phyloP scores from a whole-genome alignment of 2,888 invertebrate species.

The Cylloceria caligata region DNA sequence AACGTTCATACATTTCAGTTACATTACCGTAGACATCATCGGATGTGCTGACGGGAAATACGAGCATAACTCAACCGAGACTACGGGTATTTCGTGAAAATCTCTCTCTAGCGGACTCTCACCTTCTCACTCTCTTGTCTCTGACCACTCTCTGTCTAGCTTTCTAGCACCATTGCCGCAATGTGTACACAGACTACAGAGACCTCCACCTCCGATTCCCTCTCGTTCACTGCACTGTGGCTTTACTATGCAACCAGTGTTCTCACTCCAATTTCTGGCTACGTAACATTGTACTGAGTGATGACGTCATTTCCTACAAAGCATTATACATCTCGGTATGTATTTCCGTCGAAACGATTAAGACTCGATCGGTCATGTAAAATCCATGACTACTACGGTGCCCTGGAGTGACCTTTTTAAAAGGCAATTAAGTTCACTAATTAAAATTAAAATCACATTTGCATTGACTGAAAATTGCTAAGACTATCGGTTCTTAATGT shows the following conservation, averaged over 20 bases:
- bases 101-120: slow-evolving; percentile 71
- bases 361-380: slow-evolving; percentile 72
- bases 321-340: slow-evolving; percentile 78
- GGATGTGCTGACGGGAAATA: slow-evolving; percentile 84
- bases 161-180: slow-evolving; percentile 60
- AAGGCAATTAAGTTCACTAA: not conserved
- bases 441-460: too few species aligned
- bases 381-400: slow-evolving; percentile 27
- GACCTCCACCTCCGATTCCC: slow-evolving; percentile 14
- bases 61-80: slow-evolving; percentile 83
- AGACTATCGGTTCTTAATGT: not conserved
- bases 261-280: slow-evolving; percentile 59
- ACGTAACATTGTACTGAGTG: slow-evolving; percentile 78
- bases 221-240: slow-evolving; percentile 40
- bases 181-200: slow-evolving; percentile 36
- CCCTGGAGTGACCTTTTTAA: not conserved
- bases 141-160: slow-evolving; percentile 51
- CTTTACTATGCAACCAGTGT: slow-evolving; percentile 48
- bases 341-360: slow-evolving; percentile 79
- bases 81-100: slow-evolving; percentile 81
- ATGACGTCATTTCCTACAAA: slow-evolving; percentile 83
- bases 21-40: slow-evolving; percentile 83
- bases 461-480: not conserved
- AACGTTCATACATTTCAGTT: slow-evolving; percentile 83
- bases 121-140: slow-evolving; percentile 68